These are phyloP conservation scores for Latrodectus geometricus DNA, from an alignment of 1,140 invertebrate species.

Conservation along the genomic window DNA sequence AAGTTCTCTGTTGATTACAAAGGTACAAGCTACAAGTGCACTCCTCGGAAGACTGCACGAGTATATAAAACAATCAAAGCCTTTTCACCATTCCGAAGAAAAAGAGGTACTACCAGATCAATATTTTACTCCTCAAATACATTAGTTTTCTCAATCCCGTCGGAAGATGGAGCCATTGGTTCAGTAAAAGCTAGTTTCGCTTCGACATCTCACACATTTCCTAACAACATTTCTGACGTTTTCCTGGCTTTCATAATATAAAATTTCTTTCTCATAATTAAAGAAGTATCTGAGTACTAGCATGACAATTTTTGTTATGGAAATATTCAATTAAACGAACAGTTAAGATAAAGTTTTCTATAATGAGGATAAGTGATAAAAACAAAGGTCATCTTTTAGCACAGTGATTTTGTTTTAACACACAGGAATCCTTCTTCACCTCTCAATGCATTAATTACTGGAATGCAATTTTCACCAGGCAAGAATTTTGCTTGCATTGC, in stretches of 20 bases:
- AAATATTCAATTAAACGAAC: too few relatives aligned
- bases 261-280: slow-evolving; percentile 8
- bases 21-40: background rate
- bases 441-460: too few relatives aligned
- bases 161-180: background rate
- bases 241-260: slow-evolving; percentile 9
- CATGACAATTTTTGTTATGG: too few relatives aligned
- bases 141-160: too few relatives aligned
- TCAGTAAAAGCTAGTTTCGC: background rate
- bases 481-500: too few relatives aligned
- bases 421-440: too few relatives aligned
- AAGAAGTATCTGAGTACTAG: too few relatives aligned
- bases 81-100: slow-evolving; percentile 2
- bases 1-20: background rate
- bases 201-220: background rate
- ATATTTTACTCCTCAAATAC: slow-evolving; percentile 1
- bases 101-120: background rate
- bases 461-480: too few relatives aligned
- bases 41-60: background rate
- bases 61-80: background rate
- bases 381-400: background rate
- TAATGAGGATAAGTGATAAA: background rate
- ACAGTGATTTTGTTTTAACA: too few relatives aligned
- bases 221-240: background rate
- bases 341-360: too few relatives aligned